A percentile compares a stretch with the other conserved stretches of the same genome.
phyloP scores from a whole-genome alignment of 2,113 vertebrate genomes.

The Microtus montanus region DNA sequence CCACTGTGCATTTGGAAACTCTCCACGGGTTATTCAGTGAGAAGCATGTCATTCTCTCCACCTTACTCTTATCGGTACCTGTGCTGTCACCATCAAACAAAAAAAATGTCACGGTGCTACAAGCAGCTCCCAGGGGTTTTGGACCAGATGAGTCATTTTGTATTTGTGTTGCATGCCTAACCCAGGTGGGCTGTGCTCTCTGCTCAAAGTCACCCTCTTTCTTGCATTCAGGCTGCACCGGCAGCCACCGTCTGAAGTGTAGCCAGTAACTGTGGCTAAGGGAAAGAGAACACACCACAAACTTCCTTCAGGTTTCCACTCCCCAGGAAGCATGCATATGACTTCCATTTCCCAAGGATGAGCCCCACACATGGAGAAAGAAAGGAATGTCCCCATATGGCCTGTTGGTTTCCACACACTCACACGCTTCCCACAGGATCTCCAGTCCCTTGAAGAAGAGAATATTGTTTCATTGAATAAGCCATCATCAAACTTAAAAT shows the following conservation, averaged over 20 bases:
- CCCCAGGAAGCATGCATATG: background rate
- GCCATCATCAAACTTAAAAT: background rate
- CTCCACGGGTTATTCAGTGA: background rate
- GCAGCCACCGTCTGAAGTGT: background rate
- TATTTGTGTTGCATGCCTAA: background rate
- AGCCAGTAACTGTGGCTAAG: background rate
- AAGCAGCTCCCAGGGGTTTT: background rate
- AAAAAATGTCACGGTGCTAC: background rate
- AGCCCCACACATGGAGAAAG: fast-evolving
- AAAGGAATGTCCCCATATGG: background rate
- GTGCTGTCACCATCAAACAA: background rate
- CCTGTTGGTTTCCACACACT: background rate
- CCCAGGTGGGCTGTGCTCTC: background rate
- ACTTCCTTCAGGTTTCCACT: background rate
- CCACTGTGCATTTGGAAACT: background rate
- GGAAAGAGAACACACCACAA: background rate
- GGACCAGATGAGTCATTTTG: background rate
- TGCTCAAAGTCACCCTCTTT: background rate
- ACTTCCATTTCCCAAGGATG: background rate
- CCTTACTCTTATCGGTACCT: background rate
- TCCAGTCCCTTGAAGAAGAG: background rate
- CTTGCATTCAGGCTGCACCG: background rate
- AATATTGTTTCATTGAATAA: background rate
- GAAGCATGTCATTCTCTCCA: background rate
- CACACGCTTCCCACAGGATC: background rate